A percentile compares a stretch with the other conserved stretches of the same genome.
phyloP scores from a whole-genome alignment of 1,140 invertebrate species.

The Potamilus streckersoni region DNA sequence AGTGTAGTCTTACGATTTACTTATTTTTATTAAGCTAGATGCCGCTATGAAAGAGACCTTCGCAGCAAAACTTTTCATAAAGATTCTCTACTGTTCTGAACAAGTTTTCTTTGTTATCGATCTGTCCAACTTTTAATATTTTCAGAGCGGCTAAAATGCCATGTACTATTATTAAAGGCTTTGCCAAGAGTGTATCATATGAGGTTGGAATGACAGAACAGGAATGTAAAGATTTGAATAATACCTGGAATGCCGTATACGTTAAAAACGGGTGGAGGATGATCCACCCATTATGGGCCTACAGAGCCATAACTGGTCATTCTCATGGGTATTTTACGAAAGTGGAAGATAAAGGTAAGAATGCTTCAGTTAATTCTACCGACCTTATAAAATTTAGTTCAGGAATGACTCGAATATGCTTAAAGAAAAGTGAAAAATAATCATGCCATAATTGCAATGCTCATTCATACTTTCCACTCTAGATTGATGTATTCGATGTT shows the following conservation, averaged over 20 bases:
- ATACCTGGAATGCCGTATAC: conserved; percentile 49
- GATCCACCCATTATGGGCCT: conserved; percentile 47
- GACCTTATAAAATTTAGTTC: too few species aligned
- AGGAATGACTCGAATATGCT: too few species aligned
- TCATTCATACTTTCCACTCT: too few species aligned
- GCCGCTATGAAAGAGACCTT: too few species aligned
- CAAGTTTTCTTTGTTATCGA: too few species aligned
- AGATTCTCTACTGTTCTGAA: too few species aligned
- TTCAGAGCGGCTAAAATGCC: conserved; percentile 93
- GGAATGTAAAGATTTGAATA: conserved; percentile 83
- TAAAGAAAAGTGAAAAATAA: too few species aligned
- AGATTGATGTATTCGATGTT: too few species aligned
- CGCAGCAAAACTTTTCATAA: too few species aligned
- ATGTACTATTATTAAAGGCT: conserved; percentile 97
- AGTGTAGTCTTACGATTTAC: too few species aligned
- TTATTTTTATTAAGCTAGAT: too few species aligned
- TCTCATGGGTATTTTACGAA: conserved; percentile 28
- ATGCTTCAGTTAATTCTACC: neutral
- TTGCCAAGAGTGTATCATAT: conserved; percentile 96
- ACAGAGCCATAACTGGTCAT: conserved; percentile 30
- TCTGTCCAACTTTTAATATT: conserved; percentile 13
- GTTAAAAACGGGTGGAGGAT: conserved; percentile 47
- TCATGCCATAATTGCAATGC: too few species aligned
- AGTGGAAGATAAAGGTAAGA: conserved; percentile 27
- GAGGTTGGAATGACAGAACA: conserved; percentile 86